Percentiles rank a stretch among this genome's conserved stretches.
Evolutionary conservation across 1,140 invertebrate genomes (phyloP).

Genomic region (Drosophila ercepeae): DNA sequence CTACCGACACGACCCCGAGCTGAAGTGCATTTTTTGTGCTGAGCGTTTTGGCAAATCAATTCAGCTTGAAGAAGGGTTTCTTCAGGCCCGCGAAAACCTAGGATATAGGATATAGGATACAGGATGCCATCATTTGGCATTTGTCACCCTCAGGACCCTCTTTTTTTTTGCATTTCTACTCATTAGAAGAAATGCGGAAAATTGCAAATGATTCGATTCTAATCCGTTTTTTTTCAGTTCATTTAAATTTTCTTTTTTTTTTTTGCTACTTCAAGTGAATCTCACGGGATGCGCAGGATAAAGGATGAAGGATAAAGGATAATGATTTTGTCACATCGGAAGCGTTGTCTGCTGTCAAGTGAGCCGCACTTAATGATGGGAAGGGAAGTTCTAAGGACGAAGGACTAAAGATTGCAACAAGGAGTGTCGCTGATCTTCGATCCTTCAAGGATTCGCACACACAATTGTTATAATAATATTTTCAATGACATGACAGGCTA

Average conservation of each 20-base stretch:
- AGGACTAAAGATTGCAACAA: slow-evolving; percentile 11
- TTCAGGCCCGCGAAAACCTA: background rate
- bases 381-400: background rate
- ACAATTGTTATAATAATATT: slow-evolving; percentile 77
- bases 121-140: slow-evolving; percentile 29
- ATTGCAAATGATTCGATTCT: slow-evolving; percentile 76
- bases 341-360: slow-evolving; percentile 57
- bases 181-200: slow-evolving; percentile 73
- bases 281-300: slow-evolving; percentile 20
- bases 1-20: slow-evolving; percentile 10
- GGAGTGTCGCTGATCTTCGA: slow-evolving; percentile 9
- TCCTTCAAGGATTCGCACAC: slow-evolving; percentile 25
- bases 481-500: slow-evolving; percentile 69
- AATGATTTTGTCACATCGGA: slow-evolving; percentile 41
- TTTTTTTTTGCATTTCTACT: slow-evolving; percentile 28
- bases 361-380: slow-evolving; percentile 77
- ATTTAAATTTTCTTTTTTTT: slow-evolving; percentile 64
- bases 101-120: background rate
- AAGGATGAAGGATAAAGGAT: slow-evolving; percentile 24
- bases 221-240: slow-evolving; percentile 41
- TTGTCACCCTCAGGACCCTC: slow-evolving; percentile 22
- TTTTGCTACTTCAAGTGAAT: slow-evolving; percentile 44
- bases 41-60: slow-evolving; percentile 73
- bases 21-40: slow-evolving; percentile 52
- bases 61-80: slow-evolving; percentile 4